Evolutionary conservation across 2,888 invertebrate species (phyloP).

Genomic region (Microctonus aethiopoides): DNA sequence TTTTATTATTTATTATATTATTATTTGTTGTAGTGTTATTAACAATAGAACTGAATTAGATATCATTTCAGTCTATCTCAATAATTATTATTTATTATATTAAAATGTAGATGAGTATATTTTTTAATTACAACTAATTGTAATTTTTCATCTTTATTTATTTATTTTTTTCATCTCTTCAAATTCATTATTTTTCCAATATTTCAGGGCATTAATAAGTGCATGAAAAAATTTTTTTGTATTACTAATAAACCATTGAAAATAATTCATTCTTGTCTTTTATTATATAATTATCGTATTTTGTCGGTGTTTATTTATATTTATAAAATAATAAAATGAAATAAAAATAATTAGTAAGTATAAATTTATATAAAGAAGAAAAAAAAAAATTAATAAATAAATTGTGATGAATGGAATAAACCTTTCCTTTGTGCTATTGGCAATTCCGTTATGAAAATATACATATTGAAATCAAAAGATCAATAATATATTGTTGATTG

Average conservation of each 20-base stretch:
- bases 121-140: neutral
- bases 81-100: neutral
- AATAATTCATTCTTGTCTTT: slow-evolving; percentile 39
- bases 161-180: slow-evolving; percentile 8
- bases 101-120: slow-evolving; percentile 3
- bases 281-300: slow-evolving; percentile 6
- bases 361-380: neutral
- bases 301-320: neutral
- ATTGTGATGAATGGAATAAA: slow-evolving; percentile 22
- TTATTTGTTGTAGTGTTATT: neutral
- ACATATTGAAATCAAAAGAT: neutral
- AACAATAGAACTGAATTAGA: neutral
- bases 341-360: slow-evolving; percentile 22
- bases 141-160: slow-evolving; percentile 4
- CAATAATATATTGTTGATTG: slow-evolving; percentile 44
- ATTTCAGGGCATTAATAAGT: slow-evolving; percentile 49
- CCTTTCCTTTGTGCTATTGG: neutral
- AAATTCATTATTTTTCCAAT: slow-evolving; percentile 26
- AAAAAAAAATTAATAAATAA: neutral
- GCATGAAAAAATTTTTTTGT: slow-evolving; percentile 42
- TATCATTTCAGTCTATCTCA: neutral
- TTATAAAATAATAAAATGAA: neutral
- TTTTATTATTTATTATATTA: slow-evolving; percentile 18
- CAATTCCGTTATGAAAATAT: neutral
- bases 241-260: slow-evolving; percentile 52